A percentile compares a stretch with the other conserved stretches of the same genome.
Evolutionary conservation across 2,113 vertebrate species (phyloP).

Genomic region (Thryonomys swinderianus): DNA sequence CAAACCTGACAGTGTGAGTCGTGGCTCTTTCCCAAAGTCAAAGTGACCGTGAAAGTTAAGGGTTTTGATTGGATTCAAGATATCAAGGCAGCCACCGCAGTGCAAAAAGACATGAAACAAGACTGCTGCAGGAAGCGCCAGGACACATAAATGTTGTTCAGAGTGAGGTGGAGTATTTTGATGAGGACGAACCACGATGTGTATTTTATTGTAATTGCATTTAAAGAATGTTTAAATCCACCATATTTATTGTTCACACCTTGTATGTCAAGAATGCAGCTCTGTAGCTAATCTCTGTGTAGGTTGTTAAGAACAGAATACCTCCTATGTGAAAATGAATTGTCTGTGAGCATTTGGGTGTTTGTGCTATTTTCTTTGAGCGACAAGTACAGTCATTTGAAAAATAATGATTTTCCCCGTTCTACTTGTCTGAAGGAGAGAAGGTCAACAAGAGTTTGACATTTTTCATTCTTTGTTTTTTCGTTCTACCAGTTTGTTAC

Average conservation of each 20-base stretch:
- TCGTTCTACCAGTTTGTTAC: neutral
- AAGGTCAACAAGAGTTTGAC: neutral
- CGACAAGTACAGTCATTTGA: neutral
- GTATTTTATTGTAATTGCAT: neutral
- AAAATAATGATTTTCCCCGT: neutral
- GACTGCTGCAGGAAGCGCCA: neutral
- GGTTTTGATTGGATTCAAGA: neutral
- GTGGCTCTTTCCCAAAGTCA: neutral
- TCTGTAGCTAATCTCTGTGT: neutral
- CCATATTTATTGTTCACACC: neutral
- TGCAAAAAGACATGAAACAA: neutral
- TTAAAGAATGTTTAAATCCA: neutral
- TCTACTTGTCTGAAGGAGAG: slow-evolving; percentile 19
- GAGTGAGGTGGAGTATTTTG: neutral
- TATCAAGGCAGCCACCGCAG: neutral
- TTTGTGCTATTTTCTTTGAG: neutral
- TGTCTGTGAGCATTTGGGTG: neutral
- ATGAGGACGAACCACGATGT: neutral
- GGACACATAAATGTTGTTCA: neutral
- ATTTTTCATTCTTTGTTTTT: slow-evolving; percentile 33
- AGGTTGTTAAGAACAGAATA: neutral
- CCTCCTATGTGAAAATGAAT: neutral
- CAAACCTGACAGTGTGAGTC: neutral
- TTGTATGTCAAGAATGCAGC: neutral
- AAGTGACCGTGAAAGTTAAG: neutral